Conservation (phyloP, 92 coral and sea anemone species). For the Zoanthus sansibaricus region DNA sequence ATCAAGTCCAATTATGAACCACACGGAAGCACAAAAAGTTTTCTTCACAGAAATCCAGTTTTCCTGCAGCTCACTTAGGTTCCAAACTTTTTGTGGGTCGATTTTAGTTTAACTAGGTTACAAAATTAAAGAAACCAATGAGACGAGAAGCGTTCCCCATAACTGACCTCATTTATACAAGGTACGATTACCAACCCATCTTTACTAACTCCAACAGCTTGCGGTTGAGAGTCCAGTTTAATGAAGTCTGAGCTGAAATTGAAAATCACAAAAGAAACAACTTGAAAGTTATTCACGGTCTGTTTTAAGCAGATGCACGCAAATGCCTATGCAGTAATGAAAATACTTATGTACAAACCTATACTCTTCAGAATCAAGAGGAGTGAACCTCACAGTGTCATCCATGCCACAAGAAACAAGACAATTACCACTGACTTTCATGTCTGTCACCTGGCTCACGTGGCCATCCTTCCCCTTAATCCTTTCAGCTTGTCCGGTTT, state of each 20-base stretch:
- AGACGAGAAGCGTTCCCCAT: no score
- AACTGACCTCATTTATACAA: slow-evolving; percentile 75
- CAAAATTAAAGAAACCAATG: no score
- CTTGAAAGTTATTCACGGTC: background rate
- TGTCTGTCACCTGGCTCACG: slow-evolving; percentile 74
- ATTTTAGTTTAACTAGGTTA: no score
- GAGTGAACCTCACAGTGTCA: slow-evolving; percentile 80
- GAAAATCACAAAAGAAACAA: background rate
- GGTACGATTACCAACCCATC: slow-evolving; percentile 81
- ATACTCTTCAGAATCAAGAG: slow-evolving; percentile 82
- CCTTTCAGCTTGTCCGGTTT: slow-evolving; percentile 72
- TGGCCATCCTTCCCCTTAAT: slow-evolving; percentile 82
- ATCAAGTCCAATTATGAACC: no score
- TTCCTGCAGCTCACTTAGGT: no score
- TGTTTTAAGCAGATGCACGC: no score
- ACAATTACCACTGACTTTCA: slow-evolving; percentile 67
- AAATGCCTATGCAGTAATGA: no score
- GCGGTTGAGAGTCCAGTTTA: slow-evolving; percentile 80
- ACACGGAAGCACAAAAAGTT: no score
- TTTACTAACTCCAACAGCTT: slow-evolving; percentile 76
- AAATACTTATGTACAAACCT: slow-evolving; percentile 50
- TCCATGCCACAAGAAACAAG: slow-evolving; percentile 87
- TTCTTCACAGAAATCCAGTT: no score
- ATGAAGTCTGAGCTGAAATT: slow-evolving; percentile 65
- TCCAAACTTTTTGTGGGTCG: no score